Evolutionary conservation across 2,113 vertebrate genomes (phyloP).

Genomic region (Aldabrachelys gigantea): DNA sequence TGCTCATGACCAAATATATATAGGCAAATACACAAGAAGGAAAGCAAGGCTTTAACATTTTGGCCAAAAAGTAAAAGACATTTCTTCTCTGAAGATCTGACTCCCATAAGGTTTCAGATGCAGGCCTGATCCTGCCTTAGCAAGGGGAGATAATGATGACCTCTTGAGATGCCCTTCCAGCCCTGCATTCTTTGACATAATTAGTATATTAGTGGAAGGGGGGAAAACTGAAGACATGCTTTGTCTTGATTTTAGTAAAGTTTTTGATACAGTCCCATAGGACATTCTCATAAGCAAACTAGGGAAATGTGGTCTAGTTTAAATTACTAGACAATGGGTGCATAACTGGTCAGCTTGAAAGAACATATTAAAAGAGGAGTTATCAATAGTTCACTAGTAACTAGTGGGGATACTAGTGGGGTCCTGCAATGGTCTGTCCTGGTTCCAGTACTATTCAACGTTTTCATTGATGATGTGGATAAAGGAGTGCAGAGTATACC

Average conservation of each 20-base stretch:
- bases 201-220: not conserved
- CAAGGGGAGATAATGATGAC: not conserved
- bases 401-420: not conserved
- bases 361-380: not conserved
- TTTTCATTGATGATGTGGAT: not conserved
- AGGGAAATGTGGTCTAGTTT: not conserved
- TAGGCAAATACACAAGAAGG: not conserved
- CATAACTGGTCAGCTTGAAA: not conserved
- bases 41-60: not conserved
- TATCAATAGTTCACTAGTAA: not conserved
- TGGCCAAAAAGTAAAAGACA: not conserved
- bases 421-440: not conserved
- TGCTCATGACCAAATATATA: not conserved
- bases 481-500: not conserved
- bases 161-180: not conserved
- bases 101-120: not conserved
- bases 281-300: not conserved
- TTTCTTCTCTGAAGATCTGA: not conserved
- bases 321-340: not conserved
- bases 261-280: not conserved
- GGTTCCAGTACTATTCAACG: not conserved
- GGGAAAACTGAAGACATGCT: not conserved
- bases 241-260: not conserved
- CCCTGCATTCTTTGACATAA: not conserved
- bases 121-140: not conserved